Evolutionary conservation across 1,140 invertebrate genomes (phyloP), one percentile per base, ranked within the genome.

Genomic region (Nymphalis io): DNA sequence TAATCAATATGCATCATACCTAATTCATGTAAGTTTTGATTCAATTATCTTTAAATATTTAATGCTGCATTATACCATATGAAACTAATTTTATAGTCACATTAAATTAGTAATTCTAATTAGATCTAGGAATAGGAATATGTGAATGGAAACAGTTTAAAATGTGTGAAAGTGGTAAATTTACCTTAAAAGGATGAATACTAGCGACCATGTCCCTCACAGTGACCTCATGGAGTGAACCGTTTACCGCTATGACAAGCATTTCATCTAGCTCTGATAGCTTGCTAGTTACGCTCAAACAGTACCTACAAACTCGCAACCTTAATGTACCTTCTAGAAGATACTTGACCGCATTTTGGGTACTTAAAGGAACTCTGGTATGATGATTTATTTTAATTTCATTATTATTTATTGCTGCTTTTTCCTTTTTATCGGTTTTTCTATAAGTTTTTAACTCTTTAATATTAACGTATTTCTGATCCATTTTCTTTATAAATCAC

Each of bases 131-230:
- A 33, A 33, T 33, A 33, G n/a, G n/a, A n/a, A n/a, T 4, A 33
- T 33, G 27, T 4, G 27, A 33, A 33, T 33, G 6, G 6, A 33
- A 33, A 33, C 27, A 33, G 5, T 33, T 4, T 33, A 23, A 44
- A 23, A 20, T 46, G n/a, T 23, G 12, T 21, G 16, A 3, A 44
- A 42, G 18, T 21, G 1, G 6, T 42, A 20, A n/a, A 48, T 2
- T n/a, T 67, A 72, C 89, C 88, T 90, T 83, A 64, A 81, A 80
- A n/a, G 89, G 88, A 79, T 89, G 78, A 59, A 91, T 83, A 71
- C 81, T 82, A 12, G 85, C 83, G 13, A 91, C 68, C 72, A 91
- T 88, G 67, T 88, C 86, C 21, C 76, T 75, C 58, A 91, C 80
- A 38, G 85, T 80, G 27, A 91, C 81, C 70, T 88, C 86, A 59